phyloP scores from a whole-genome alignment of 2,888 invertebrate genomes.

The Ophonus ardosiacus region DNA sequence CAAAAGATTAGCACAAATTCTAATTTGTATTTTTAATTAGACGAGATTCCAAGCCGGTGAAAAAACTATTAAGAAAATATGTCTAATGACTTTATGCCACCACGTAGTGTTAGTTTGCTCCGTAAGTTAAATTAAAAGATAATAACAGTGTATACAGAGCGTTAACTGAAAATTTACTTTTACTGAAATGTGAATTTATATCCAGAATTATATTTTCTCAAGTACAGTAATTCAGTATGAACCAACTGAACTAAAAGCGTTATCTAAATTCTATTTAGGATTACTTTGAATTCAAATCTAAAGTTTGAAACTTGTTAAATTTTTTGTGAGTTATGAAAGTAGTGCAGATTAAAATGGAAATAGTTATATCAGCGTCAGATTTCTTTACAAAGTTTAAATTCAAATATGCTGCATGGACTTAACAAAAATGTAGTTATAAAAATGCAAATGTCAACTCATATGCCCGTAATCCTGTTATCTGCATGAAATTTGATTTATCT shows the following conservation, averaged over 20 bases:
- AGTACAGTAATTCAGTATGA: background rate
- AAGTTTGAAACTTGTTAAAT: conserved; percentile 3
- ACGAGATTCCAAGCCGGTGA: too few relatives aligned
- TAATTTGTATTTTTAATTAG: too few relatives aligned
- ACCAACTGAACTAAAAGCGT: background rate
- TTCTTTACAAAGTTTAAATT: conserved; percentile 20
- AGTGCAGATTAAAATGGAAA: background rate
- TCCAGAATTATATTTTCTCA: background rate
- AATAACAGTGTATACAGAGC: background rate
- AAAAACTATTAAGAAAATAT: background rate
- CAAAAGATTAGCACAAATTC: too few relatives aligned
- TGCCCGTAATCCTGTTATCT: conserved; percentile 10
- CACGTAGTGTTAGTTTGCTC: background rate
- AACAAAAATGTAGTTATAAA: conserved; percentile 46
- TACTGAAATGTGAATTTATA: background rate
- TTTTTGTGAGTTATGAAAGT: background rate
- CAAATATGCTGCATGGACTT: conserved; percentile 18
- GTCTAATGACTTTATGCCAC: background rate
- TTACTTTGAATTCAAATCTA: background rate
- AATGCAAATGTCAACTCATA: conserved; percentile 42
- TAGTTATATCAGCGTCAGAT: conserved; percentile 15
- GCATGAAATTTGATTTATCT: conserved; percentile 45
- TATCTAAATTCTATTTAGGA: background rate
- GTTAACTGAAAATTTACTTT: background rate
- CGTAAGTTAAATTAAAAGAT: background rate